Conservation (phyloP, 2,888 invertebrate genomes). For the Callyntrura sp. region DNA sequence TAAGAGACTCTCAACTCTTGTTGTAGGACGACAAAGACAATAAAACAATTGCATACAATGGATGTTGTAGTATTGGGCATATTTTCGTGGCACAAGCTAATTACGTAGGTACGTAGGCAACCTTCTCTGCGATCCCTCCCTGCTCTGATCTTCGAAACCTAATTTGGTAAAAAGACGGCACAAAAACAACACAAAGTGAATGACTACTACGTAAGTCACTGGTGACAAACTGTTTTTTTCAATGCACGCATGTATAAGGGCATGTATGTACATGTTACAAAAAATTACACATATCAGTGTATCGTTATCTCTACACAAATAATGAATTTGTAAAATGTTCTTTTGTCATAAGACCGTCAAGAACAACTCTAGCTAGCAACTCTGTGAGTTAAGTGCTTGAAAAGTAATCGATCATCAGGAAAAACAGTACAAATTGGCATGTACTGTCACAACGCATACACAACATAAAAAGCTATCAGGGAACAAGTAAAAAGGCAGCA, state of each 20-base stretch:
- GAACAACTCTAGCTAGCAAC: slow-evolving; percentile 10
- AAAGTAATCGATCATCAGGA: slow-evolving; percentile 42
- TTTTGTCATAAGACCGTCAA: slow-evolving; percentile 31
- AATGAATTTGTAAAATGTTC: slow-evolving; percentile 18
- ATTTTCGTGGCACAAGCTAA: background rate
- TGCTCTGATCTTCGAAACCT: slow-evolving; percentile 8
- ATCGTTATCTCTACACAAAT: slow-evolving; percentile 7
- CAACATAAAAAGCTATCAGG: background rate
- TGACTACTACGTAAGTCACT: background rate
- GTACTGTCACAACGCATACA: slow-evolving; percentile 14
- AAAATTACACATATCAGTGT: background rate
- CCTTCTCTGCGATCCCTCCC: background rate
- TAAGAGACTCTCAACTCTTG: background rate
- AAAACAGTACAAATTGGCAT: slow-evolving; percentile 19
- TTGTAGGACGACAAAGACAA: too few species aligned
- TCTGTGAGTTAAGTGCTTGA: background rate
- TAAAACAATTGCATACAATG: background rate
- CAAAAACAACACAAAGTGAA: background rate
- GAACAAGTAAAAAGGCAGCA: background rate
- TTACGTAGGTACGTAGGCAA: background rate
- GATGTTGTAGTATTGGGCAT: background rate
- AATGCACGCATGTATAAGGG: background rate
- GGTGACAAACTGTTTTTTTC: background rate
- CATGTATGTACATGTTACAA: background rate
- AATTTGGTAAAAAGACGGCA: slow-evolving; percentile 58